These are phyloP conservation scores for Myotis brandtii DNA, from an alignment of 2,113 vertebrate species.

Conservation along the genomic window DNA sequence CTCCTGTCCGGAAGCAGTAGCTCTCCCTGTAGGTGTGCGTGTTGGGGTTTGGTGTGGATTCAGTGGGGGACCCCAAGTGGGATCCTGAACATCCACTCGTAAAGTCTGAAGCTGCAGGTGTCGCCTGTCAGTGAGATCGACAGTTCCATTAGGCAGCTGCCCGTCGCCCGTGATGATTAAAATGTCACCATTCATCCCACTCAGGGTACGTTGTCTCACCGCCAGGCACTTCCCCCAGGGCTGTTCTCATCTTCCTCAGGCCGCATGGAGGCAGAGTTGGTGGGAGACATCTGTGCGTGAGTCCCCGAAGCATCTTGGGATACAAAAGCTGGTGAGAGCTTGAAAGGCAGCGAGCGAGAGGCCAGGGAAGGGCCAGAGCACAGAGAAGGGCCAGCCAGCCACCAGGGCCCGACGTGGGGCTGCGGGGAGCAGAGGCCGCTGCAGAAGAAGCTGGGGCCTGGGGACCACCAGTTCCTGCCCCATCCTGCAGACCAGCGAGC, in stretches of 20 bases:
- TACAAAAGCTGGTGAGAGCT: not conserved
- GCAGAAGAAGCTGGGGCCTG: too few relatives aligned
- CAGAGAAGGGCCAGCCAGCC: not conserved
- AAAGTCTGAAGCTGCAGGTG: not conserved
- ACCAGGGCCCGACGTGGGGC: fast-evolving
- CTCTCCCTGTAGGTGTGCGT: not conserved
- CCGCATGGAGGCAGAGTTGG: not conserved
- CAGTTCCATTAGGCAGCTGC: slow-evolving; percentile 68
- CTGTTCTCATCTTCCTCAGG: not conserved
- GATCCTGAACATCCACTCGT: not conserved
- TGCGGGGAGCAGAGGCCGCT: not conserved
- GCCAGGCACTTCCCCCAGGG: slow-evolving; percentile 16
- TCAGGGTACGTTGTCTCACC: fast-evolving
- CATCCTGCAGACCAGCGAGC: not conserved
- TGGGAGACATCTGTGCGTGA: not conserved
- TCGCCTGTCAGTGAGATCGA: slow-evolving; percentile 28
- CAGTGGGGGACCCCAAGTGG: fast-evolving
- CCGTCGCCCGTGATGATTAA: slow-evolving; percentile 42
- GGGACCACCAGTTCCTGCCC: not conserved
- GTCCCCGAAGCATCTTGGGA: not conserved
- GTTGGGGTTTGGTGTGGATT: not conserved
- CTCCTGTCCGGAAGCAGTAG: not conserved
- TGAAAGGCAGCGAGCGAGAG: fast-evolving
- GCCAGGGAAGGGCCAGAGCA: too few relatives aligned
- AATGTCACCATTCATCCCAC: not conserved